Evolutionary conservation across 2,797 vertebrate genomes (phyloP).

Genomic region (Pampus argenteus): DNA sequence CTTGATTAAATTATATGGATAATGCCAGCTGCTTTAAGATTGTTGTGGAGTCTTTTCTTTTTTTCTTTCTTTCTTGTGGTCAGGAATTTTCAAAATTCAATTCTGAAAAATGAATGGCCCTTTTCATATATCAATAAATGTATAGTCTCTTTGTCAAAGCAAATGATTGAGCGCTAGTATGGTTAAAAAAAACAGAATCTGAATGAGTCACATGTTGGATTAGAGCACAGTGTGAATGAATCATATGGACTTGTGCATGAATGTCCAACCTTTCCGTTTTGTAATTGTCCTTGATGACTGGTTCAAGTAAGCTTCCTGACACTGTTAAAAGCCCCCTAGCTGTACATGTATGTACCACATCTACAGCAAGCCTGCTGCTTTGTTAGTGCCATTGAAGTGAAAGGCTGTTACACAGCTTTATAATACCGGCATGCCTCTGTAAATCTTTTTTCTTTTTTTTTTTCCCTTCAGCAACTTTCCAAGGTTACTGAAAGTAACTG

Average conservation of each 20-base stretch:
- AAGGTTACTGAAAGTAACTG: not conserved
- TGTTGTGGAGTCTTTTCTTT: no score
- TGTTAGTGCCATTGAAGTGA: not conserved
- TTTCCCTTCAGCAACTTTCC: not conserved
- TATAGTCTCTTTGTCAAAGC: not conserved
- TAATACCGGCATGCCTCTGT: not conserved
- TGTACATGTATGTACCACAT: not conserved
- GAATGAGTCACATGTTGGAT: not conserved
- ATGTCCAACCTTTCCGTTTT: not conserved
- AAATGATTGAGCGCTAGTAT: not conserved
- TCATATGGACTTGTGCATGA: slow-evolving; percentile 4
- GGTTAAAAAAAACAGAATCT: not conserved
- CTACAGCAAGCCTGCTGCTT: not conserved
- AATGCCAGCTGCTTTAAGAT: not conserved
- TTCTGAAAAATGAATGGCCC: not conserved
- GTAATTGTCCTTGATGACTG: slow-evolving; percentile 7
- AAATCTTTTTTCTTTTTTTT: not conserved
- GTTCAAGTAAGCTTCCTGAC: not conserved
- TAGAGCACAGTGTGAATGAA: not conserved
- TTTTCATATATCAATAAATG: not conserved
- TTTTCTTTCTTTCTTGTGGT: not conserved
- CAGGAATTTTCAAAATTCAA: not conserved
- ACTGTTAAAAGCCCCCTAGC: not conserved
- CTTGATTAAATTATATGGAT: not conserved
- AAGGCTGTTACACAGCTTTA: not conserved